phyloP scores from a whole-genome alignment of 2,888 invertebrate genomes.

The Steromphala cineraria region DNA sequence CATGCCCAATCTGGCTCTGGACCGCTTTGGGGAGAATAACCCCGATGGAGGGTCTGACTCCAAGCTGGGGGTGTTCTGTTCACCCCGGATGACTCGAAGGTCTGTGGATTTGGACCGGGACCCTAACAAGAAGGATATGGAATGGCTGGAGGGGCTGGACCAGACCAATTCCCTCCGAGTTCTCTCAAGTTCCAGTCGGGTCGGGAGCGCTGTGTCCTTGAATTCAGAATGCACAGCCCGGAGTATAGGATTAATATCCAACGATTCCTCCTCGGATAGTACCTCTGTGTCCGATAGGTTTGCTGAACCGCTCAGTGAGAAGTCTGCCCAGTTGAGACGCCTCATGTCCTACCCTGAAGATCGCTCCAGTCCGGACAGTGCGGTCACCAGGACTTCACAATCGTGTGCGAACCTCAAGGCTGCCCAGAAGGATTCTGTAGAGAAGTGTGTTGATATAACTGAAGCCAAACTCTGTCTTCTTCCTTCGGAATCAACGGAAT shows the following conservation, averaged over 20 bases:
- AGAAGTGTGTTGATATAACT: constrained; percentile 1
- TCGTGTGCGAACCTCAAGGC: constrained; percentile 42
- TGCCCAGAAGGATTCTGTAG: constrained; percentile 27
- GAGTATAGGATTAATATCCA: constrained; percentile 67
- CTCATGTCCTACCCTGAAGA: constrained; percentile 45
- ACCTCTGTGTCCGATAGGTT: constrained; percentile 24
- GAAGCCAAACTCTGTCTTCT: constrained; percentile 25
- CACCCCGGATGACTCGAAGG: constrained; percentile 59
- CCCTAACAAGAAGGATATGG: constrained; percentile 31
- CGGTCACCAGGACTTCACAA: constrained; percentile 38
- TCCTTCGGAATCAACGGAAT: constrained; percentile 24
- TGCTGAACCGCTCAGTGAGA: constrained; percentile 3
- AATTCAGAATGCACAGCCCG: constrained; percentile 66
- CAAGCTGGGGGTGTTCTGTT: constrained; percentile 62
- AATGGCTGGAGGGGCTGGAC: constrained; percentile 40
- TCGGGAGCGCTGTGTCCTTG: constrained; percentile 60
- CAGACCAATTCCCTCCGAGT: constrained; percentile 40
- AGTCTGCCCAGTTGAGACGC: constrained; percentile 32
- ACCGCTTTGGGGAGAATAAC: constrained; percentile 18
- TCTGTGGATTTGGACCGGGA: constrained; percentile 48
- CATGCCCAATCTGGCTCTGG: constrained; percentile 44
- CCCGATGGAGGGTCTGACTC: constrained; percentile 25
- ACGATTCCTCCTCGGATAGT: constrained; percentile 56
- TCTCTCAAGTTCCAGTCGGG: constrained; percentile 46
- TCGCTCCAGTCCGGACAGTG: neutral